A percentile compares a stretch with the other conserved stretches of the same genome.
These are phyloP conservation scores for Coturnix japonica DNA, from an alignment of 2,113 vertebrate species.

Conservation along the genomic window DNA sequence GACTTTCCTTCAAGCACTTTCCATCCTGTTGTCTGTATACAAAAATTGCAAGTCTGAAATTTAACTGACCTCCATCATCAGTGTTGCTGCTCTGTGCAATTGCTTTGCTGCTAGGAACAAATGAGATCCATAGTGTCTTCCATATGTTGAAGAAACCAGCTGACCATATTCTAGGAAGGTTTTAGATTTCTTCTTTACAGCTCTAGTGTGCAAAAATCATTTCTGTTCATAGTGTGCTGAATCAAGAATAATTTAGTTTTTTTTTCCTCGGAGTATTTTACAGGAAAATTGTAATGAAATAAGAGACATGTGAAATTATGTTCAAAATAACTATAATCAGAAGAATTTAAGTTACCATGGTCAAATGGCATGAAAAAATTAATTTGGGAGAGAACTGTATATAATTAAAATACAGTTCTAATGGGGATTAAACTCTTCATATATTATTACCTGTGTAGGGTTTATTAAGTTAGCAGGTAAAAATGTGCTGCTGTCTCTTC, in stretches of 20 bases:
- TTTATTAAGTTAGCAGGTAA: constrained; percentile 35
- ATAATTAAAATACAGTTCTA: constrained; percentile 52
- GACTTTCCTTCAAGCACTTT: not conserved
- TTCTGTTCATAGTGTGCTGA: not conserved
- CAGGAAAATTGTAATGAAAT: not conserved
- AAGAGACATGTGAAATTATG: not conserved
- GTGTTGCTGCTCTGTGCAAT: not conserved
- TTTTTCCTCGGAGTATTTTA: not conserved
- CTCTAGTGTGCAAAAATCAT: not conserved
- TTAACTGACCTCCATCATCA: not conserved
- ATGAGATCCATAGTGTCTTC: not conserved
- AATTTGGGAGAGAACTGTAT: not conserved
- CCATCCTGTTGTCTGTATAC: not conserved
- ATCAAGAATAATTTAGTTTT: not conserved
- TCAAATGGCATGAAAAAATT: constrained; percentile 25
- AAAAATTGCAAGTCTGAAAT: not conserved
- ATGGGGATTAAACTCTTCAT: constrained; percentile 30
- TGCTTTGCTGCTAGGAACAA: not conserved
- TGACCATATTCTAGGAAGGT: not conserved
- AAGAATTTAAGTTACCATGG: constrained; percentile 4
- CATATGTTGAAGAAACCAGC: not conserved
- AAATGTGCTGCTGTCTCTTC: not conserved
- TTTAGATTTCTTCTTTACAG: not conserved
- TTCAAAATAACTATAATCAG: not conserved
- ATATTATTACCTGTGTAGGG: not conserved